phyloP scores from a whole-genome alignment of 2,888 invertebrate species.

The Clepsis dumicolana region DNA sequence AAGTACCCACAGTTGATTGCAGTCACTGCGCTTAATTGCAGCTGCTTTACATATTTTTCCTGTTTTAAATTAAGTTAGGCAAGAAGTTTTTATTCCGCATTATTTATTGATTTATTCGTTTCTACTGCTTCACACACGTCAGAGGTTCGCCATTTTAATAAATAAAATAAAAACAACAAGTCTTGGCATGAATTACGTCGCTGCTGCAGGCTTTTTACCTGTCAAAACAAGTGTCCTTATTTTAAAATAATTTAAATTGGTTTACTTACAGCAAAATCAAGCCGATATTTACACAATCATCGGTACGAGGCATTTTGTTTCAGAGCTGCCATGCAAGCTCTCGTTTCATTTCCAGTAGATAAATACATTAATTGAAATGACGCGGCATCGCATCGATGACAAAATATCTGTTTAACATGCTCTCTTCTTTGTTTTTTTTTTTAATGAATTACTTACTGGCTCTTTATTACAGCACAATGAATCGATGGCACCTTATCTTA shows the following conservation, averaged over 20 bases:
- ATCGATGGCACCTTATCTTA: too few relatives aligned
- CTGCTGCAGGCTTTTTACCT: too few relatives aligned
- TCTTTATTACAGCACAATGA: too few relatives aligned
- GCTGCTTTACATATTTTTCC: too few relatives aligned
- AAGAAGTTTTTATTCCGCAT: too few relatives aligned
- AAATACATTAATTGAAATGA: not conserved
- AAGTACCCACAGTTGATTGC: not conserved
- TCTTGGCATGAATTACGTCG: too few relatives aligned
- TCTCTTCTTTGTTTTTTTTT: slow-evolving; percentile 10
- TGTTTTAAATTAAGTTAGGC: too few relatives aligned
- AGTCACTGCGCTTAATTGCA: not conserved
- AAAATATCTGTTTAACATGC: not conserved
- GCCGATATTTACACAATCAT: not conserved
- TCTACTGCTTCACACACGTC: too few relatives aligned
- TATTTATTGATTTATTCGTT: too few relatives aligned
- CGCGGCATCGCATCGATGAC: not conserved
- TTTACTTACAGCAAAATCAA: not conserved
- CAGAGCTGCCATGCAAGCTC: not conserved
- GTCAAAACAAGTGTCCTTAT: not conserved
- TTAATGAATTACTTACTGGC: too few relatives aligned
- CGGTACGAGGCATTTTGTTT: not conserved
- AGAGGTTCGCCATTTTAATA: too few relatives aligned
- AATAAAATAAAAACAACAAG: too few relatives aligned
- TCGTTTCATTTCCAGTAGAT: not conserved
- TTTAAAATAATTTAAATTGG: not conserved